Evolutionary conservation across 2,888 invertebrate species (phyloP).

Genomic region (Nysson spinosus): DNA sequence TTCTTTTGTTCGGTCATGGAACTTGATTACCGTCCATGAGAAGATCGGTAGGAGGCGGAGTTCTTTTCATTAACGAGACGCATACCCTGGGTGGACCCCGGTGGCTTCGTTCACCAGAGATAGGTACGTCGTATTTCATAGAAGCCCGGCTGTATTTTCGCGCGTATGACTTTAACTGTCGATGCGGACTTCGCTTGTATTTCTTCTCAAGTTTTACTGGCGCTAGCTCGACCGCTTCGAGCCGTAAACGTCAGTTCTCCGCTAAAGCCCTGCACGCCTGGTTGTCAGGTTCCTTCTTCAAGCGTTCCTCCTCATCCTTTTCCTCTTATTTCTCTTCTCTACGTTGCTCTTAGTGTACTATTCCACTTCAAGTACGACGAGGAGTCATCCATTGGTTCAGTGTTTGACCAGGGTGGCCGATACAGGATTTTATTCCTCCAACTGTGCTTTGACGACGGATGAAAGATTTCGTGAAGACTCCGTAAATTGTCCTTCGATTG

Average conservation of each 20-base stretch:
- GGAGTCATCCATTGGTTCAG: too few species aligned
- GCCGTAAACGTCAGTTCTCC: conserved; percentile 68
- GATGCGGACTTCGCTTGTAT: conserved; percentile 71
- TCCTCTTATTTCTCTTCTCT: conserved; percentile 40
- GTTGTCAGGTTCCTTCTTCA: conserved; percentile 42
- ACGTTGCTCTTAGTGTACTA: too few species aligned
- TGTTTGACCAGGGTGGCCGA: too few species aligned
- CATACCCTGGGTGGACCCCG: conserved; percentile 45
- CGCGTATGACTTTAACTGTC: conserved; percentile 75
- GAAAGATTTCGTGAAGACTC: too few species aligned
- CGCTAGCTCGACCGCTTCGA: conserved; percentile 67
- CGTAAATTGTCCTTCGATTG: not conserved
- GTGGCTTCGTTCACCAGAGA: conserved; percentile 37
- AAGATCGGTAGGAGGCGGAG: conserved; percentile 34
- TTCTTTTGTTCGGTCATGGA: conserved; percentile 16
- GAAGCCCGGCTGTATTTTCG: conserved; percentile 72
- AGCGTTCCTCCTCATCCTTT: conserved; percentile 41
- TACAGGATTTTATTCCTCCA: too few species aligned
- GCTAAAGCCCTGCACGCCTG: conserved; percentile 52
- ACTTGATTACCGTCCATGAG: conserved; percentile 37
- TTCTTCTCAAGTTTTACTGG: conserved; percentile 72
- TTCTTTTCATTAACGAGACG: conserved; percentile 66
- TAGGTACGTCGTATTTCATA: conserved; percentile 70
- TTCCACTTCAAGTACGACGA: too few species aligned
- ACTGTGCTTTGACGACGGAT: too few species aligned